Evolutionary conservation across 2,797 vertebrate species (phyloP).

Genomic region (Sebastes oblongus): DNA sequence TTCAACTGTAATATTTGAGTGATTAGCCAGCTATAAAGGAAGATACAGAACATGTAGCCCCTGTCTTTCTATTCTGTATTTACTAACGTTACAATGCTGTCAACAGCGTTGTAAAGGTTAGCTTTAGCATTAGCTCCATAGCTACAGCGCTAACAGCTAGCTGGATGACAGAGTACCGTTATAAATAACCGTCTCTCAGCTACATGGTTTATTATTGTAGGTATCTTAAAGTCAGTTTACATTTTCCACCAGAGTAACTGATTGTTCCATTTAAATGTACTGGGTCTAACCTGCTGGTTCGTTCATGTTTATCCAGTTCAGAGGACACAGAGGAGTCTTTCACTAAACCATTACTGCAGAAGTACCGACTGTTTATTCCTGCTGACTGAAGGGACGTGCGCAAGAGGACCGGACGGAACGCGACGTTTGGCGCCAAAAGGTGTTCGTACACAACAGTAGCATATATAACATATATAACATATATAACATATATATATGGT

Average conservation of each 20-base stretch:
- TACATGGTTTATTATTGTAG: background rate
- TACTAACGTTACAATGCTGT: too few species aligned
- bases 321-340: background rate
- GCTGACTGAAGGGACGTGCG: background rate
- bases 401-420: background rate
- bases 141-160: background rate
- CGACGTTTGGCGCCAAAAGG: background rate
- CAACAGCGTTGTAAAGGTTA: background rate
- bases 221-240: background rate
- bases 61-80: background rate
- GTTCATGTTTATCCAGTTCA: slow-evolving; percentile 10
- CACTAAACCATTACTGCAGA: fast-evolving
- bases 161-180: background rate
- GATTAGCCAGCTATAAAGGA: background rate
- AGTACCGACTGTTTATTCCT: fast-evolving
- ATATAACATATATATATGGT: too few species aligned
- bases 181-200: background rate
- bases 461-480: background rate
- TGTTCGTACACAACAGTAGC: background rate
- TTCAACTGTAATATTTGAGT: background rate
- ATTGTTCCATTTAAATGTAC: fast-evolving
- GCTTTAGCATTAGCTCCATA: background rate
- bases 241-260: background rate
- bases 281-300: background rate
- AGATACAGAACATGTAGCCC: background rate